Conservation (phyloP, 2,888 invertebrate genomes). For the Drosophila mettleri region DNA sequence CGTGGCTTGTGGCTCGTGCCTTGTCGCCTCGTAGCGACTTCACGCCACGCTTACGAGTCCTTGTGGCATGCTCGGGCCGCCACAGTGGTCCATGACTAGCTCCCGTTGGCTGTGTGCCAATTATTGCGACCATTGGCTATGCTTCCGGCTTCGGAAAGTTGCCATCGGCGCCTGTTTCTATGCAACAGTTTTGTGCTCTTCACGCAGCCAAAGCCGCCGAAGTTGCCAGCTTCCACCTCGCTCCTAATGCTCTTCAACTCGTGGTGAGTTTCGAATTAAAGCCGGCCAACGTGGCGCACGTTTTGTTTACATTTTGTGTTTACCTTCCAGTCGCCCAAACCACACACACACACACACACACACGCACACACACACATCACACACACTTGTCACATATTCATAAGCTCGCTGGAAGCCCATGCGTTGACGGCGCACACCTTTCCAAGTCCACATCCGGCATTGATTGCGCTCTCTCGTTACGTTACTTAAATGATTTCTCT, state of each 20-base stretch:
- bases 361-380: too few relatives aligned
- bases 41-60: not conserved
- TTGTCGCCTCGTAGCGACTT: not conserved
- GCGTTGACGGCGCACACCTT: not conserved
- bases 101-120: constrained; percentile 71
- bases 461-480: not conserved
- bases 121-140: constrained; percentile 33
- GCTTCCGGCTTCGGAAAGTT: constrained; percentile 50
- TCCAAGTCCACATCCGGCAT: not conserved
- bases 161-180: constrained; percentile 63
- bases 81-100: constrained; percentile 27
- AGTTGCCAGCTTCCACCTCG: not conserved
- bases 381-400: constrained; percentile 12
- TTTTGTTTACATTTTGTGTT: constrained; percentile 79
- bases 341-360: too few relatives aligned
- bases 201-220: constrained; percentile 22
- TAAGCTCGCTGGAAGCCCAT: constrained; percentile 2
- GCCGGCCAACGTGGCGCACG: constrained; percentile 61
- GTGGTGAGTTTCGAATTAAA: constrained; percentile 42
- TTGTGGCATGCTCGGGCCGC: constrained; percentile 4
- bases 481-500: not conserved
- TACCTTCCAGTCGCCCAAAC: constrained; percentile 60
- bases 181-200: constrained; percentile 21
- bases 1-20: too few relatives aligned
- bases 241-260: constrained; percentile 19